Evolutionary conservation across 2,797 vertebrate species (phyloP).

Genomic region (Girardinus metallicus): DNA sequence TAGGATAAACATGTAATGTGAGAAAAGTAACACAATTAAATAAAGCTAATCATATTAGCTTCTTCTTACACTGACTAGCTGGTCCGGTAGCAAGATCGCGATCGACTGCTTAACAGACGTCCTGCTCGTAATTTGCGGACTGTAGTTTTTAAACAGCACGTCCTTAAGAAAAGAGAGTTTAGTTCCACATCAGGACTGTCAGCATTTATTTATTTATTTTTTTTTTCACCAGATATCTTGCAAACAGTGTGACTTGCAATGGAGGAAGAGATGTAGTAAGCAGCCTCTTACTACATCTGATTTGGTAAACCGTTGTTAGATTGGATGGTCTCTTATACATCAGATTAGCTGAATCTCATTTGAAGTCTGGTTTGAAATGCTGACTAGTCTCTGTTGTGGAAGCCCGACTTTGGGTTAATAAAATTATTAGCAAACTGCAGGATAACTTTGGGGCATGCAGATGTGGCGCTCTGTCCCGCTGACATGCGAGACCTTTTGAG

Average conservation of each 20-base stretch:
- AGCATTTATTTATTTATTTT: not conserved
- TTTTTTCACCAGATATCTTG: not conserved
- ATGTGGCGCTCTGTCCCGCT: conserved; percentile 31
- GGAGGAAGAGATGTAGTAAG: not conserved
- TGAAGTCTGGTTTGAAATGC: not conserved
- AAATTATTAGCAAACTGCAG: not conserved
- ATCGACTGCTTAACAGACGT: not conserved
- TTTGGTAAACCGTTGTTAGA: not conserved
- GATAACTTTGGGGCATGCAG: conserved; percentile 7
- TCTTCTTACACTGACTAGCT: not conserved
- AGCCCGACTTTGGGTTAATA: not conserved
- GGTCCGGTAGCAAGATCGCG: not conserved
- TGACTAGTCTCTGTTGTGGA: not conserved
- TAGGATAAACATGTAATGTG: not conserved
- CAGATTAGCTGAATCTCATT: not conserved
- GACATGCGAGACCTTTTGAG: not conserved
- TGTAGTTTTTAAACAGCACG: not conserved
- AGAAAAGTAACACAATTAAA: not conserved
- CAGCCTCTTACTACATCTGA: not conserved
- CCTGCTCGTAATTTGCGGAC: not conserved
- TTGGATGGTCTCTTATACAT: not conserved
- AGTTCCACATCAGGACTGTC: not conserved
- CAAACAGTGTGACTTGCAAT: not conserved
- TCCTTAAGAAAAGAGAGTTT: not conserved
- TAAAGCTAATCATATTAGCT: not conserved